Evolutionary conservation across 2,797 vertebrate genomes (phyloP).

Genomic region (Craterocephalus amniculus): DNA sequence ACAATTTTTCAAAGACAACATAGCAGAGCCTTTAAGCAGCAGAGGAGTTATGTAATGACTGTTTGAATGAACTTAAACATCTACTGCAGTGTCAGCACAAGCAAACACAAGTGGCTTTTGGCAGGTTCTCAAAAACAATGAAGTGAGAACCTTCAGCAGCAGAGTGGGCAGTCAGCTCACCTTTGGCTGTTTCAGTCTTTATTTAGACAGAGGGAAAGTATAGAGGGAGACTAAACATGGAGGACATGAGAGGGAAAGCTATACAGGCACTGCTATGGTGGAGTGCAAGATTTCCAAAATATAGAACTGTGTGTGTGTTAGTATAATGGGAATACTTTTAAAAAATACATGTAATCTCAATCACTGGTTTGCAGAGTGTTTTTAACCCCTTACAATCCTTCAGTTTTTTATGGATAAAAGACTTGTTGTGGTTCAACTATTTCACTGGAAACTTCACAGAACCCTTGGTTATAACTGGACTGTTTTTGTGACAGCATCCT

Average conservation of each 20-base stretch:
- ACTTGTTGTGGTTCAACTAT: no score
- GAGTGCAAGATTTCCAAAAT: constrained; percentile 14
- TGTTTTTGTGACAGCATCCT: no score
- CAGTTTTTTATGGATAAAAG: no score
- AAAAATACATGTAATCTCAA: no score
- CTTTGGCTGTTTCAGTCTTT: constrained; percentile 72
- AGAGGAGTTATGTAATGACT: constrained; percentile 52
- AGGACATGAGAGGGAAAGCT: constrained; percentile 60
- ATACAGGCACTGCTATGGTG: constrained; percentile 36
- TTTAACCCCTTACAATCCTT: no score
- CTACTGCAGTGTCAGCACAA: constrained; percentile 62
- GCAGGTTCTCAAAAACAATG: constrained; percentile 75
- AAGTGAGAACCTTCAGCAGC: constrained; percentile 71
- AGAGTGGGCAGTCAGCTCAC: constrained; percentile 78
- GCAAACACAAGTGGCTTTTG: constrained; percentile 71
- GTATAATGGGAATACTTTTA: no score
- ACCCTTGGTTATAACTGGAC: no score
- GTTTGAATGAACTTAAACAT: constrained; percentile 71
- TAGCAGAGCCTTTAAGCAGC: constrained; percentile 41
- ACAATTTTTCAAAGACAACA: constrained; percentile 18
- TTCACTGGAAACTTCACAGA: no score
- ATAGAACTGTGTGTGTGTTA: background rate
- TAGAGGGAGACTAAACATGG: constrained; percentile 70
- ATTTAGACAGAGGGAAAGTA: constrained; percentile 71
- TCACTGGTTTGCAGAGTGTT: no score